Conservation (phyloP, 2,888 invertebrate species). For the Clunio marinus region DNA sequence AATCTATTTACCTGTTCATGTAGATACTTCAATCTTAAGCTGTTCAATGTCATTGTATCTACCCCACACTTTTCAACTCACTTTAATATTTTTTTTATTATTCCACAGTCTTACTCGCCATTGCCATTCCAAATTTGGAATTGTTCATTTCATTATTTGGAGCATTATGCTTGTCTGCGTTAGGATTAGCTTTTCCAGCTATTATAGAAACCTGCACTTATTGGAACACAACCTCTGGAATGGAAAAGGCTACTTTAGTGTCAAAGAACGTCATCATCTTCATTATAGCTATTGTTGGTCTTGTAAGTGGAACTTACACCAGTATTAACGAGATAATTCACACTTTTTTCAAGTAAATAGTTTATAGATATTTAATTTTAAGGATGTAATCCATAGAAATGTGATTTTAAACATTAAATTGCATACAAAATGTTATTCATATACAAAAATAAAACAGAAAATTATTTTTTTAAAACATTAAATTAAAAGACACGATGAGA, state of each 20-base stretch:
- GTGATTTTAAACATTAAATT: too few relatives aligned
- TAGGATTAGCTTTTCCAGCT: constrained; percentile 87
- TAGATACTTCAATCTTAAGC: too few relatives aligned
- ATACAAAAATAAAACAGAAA: too few relatives aligned
- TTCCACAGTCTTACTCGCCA: constrained; percentile 74
- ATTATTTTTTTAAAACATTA: too few relatives aligned
- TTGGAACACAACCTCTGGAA: constrained; percentile 63
- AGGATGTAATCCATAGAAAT: too few relatives aligned
- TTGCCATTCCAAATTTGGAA: constrained; percentile 78
- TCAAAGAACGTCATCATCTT: constrained; percentile 61
- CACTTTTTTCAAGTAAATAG: constrained; percentile 53
- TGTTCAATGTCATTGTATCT: too few relatives aligned
- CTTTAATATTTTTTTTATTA: too few relatives aligned
- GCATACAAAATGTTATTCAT: too few relatives aligned
- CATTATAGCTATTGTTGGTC: constrained; percentile 62
- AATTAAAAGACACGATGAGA: too few relatives aligned
- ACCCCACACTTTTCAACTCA: too few relatives aligned
- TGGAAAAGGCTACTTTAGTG: constrained; percentile 57
- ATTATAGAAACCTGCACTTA: constrained; percentile 78
- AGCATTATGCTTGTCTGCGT: constrained; percentile 81
- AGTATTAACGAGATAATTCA: constrained; percentile 61
- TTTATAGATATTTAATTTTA: too few relatives aligned
- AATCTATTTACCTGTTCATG: too few relatives aligned
- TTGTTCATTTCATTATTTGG: constrained; percentile 78
- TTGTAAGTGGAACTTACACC: constrained; percentile 67